Conservation (phyloP, 2,797 vertebrate species). For the Menidia menidia region DNA sequence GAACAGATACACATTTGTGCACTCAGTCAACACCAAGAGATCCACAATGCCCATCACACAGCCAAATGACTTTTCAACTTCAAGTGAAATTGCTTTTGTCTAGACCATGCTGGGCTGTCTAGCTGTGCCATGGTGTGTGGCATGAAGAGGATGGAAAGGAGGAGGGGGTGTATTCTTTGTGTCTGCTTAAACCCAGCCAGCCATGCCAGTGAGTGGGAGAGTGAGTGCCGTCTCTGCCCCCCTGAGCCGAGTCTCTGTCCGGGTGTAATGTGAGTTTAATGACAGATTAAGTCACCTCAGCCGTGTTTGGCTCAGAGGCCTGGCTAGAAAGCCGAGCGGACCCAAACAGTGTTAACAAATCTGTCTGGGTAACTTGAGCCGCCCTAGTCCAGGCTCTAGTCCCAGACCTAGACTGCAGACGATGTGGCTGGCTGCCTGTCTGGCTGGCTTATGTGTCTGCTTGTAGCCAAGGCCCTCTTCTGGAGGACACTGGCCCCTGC, state of each 20-base stretch:
- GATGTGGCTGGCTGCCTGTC: constrained; percentile 77
- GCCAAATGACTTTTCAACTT: constrained; percentile 76
- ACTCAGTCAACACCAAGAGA: constrained; percentile 27
- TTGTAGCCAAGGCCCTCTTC: constrained; percentile 78
- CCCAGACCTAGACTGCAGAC: constrained; percentile 77
- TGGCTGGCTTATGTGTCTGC: constrained; percentile 67
- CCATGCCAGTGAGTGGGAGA: constrained; percentile 80
- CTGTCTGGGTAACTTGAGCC: constrained; percentile 86
- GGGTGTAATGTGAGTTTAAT: constrained; percentile 87
- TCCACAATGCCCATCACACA: constrained; percentile 66
- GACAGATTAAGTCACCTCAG: constrained; percentile 87
- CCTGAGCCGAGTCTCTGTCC: constrained; percentile 79
- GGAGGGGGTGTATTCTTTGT: constrained; percentile 69
- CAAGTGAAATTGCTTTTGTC: constrained; percentile 81
- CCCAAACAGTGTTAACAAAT: constrained; percentile 88
- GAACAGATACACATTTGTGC: constrained; percentile 29
- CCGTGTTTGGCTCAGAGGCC: constrained; percentile 79
- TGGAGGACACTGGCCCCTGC: constrained; percentile 77
- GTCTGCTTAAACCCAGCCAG: constrained; percentile 79
- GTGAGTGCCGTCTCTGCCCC: constrained; percentile 75
- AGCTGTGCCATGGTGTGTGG: constrained; percentile 80
- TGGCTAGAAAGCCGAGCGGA: constrained; percentile 80
- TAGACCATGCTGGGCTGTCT: constrained; percentile 77
- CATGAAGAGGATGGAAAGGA: constrained; percentile 70
- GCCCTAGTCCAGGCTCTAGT: constrained; percentile 75